Evolutionary conservation across 2,888 invertebrate species (phyloP).

Genomic region (Tubiluchus corallicola): DNA sequence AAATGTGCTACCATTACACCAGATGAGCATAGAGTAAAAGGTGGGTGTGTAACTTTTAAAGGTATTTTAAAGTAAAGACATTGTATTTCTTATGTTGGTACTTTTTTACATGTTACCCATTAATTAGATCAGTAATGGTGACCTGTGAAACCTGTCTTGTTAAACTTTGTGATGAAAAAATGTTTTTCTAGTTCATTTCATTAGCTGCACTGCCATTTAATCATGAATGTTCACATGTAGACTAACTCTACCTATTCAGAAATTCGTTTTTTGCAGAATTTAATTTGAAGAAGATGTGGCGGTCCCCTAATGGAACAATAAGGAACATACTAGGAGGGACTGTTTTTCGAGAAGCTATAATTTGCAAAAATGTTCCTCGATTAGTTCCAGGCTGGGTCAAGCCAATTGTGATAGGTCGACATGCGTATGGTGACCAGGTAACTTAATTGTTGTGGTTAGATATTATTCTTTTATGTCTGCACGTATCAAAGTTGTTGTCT

Average conservation of each 20-base stretch:
- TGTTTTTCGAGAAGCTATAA: constrained; percentile 38
- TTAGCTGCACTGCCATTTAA: no score
- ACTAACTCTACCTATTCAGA: no score
- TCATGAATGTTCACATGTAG: no score
- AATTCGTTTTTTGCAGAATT: no score
- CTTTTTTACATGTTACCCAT: no score
- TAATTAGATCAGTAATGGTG: no score
- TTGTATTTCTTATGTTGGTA: no score
- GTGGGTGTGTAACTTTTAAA: no score
- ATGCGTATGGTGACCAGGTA: constrained; percentile 64
- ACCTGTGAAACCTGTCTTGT: no score
- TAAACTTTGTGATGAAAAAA: no score
- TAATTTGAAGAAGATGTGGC: constrained; percentile 39
- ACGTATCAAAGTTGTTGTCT: background rate
- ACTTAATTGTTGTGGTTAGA: background rate
- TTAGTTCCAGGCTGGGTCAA: constrained; percentile 85
- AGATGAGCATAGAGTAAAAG: constrained; percentile 80
- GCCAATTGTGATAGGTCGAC: constrained; percentile 94
- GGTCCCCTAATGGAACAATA: constrained; percentile 38
- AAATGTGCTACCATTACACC: constrained; percentile 97
- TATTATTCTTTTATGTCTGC: background rate
- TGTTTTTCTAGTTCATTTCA: no score
- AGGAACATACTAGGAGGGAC: constrained; percentile 37
- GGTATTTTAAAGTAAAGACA: no score
- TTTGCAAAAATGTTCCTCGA: constrained; percentile 61